These are phyloP conservation scores for Hiodon alosoides DNA, from an alignment of 2,113 vertebrate genomes.

Conservation along the genomic window DNA sequence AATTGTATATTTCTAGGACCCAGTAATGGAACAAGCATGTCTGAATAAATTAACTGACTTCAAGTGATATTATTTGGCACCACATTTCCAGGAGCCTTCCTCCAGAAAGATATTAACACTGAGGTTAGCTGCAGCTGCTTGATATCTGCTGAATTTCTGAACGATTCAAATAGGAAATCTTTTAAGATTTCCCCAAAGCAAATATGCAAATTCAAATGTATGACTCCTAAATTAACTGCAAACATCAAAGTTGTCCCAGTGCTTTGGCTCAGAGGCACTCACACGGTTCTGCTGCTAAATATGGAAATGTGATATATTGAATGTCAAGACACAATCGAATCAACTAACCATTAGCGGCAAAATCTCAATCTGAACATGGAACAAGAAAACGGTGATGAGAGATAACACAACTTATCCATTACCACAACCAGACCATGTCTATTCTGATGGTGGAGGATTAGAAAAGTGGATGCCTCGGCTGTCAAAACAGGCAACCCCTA, in stretches of 20 bases:
- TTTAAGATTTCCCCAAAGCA: not conserved
- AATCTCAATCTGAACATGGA: too few relatives aligned
- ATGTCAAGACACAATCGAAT: too few relatives aligned
- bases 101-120: too few relatives aligned
- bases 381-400: not conserved
- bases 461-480: not conserved
- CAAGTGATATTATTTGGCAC: not conserved
- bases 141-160: not conserved
- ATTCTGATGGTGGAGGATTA: not conserved
- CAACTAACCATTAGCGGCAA: too few relatives aligned
- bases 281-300: not conserved
- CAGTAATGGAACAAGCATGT: not conserved
- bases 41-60: too few relatives aligned
- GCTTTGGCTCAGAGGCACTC: not conserved
- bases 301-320: too few relatives aligned
- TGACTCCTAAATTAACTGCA: not conserved
- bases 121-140: too few relatives aligned
- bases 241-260: not conserved
- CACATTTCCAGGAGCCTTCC: not conserved
- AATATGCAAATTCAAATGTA: not conserved
- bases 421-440: not conserved
- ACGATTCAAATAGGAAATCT: not conserved
- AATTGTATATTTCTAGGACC: not conserved
- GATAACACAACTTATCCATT: constrained; percentile 7
- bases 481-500: not conserved